phyloP scores from a whole-genome alignment of 2,888 invertebrate species.

The Trisateles emortualis region DNA sequence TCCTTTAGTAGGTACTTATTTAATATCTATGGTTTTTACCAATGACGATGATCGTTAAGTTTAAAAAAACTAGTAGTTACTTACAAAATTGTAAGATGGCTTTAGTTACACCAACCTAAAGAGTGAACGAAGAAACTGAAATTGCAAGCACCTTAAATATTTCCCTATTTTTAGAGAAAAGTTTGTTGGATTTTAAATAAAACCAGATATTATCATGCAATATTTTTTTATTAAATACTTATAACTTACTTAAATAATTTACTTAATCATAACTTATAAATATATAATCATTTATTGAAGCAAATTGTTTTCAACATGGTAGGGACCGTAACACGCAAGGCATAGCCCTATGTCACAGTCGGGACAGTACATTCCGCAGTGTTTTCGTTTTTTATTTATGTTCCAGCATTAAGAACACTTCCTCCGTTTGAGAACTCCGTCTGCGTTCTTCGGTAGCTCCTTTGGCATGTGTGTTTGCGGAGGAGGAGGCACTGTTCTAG shows the following conservation, averaged over 20 bases:
- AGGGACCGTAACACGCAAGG: not conserved
- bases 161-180: not conserved
- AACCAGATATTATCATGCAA: not conserved
- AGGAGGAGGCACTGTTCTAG: conserved; percentile 5
- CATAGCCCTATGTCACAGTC: conserved; percentile 7
- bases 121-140: too few relatives aligned
- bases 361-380: conserved; percentile 3
- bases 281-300: not conserved
- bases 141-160: too few relatives aligned
- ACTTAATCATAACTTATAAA: not conserved
- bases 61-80: too few relatives aligned
- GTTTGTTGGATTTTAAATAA: not conserved
- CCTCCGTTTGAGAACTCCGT: conserved; percentile 6
- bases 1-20: too few relatives aligned
- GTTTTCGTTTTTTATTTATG: conserved; percentile 9
- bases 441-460: conserved; percentile 4
- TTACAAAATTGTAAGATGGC: too few relatives aligned
- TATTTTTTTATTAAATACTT: not conserved
- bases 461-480: conserved; percentile 8
- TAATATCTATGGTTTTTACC: too few relatives aligned
- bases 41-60: too few relatives aligned
- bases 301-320: conserved; percentile 1
- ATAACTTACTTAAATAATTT: not conserved
- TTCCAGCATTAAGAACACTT: conserved; percentile 11
- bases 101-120: too few relatives aligned